phyloP scores from a whole-genome alignment of 2,888 invertebrate genomes.

The Nineta flava region DNA sequence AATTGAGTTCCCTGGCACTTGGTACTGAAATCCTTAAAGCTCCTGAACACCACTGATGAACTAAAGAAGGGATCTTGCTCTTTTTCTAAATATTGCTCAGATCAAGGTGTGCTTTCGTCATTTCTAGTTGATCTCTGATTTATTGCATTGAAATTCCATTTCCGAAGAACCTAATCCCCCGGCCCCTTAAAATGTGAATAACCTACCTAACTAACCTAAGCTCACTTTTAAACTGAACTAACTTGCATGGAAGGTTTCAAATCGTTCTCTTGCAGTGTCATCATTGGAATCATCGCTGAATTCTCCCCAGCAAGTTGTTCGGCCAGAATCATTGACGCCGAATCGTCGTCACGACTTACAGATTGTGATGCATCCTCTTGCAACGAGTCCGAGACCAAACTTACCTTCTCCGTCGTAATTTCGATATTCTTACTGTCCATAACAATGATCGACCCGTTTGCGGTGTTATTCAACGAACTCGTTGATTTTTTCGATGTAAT shows the following conservation, averaged over 20 bases:
- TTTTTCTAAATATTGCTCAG: no score
- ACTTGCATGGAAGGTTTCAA: neutral
- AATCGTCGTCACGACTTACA: neutral
- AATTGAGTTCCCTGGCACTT: no score
- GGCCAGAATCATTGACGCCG: neutral
- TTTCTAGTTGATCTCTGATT: no score
- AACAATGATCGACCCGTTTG: conserved; percentile 25
- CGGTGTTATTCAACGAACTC: conserved; percentile 21
- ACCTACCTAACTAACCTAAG: no score
- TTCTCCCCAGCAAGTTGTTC: neutral
- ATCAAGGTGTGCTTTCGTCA: no score
- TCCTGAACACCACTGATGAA: no score
- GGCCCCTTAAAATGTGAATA: no score
- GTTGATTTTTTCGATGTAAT: conserved; percentile 14
- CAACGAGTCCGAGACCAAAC: conserved; percentile 23
- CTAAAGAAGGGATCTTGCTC: no score
- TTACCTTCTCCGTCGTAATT: conserved; percentile 24
- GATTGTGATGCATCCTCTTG: conserved; percentile 18
- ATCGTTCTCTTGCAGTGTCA: neutral
- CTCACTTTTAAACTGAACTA: conserved; percentile 3
- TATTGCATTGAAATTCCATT: no score
- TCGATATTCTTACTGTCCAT: neutral
- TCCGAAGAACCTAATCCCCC: no score
- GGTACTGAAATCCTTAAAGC: no score
- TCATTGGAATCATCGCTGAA: neutral